These are phyloP conservation scores for Melopsittacus undulatus DNA, from an alignment of 2,797 vertebrate genomes.

Conservation along the genomic window DNA sequence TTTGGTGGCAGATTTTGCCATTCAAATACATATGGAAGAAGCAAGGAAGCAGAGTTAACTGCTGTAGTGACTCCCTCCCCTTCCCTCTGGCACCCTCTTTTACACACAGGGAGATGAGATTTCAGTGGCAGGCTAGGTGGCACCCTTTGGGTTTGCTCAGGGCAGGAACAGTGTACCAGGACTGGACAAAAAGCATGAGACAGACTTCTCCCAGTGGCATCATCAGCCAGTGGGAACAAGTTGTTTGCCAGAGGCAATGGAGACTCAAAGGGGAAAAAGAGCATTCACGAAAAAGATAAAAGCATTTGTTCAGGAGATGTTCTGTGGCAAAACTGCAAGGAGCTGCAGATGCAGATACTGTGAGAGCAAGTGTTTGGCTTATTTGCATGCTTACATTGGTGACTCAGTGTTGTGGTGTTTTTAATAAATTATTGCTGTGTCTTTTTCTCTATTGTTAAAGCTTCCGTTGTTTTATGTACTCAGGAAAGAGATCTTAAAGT, in stretches of 20 bases:
- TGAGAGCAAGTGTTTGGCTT: background rate
- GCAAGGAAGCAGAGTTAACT: background rate
- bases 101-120: background rate
- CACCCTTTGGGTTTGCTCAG: background rate
- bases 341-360: background rate
- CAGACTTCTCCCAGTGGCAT: background rate
- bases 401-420: background rate
- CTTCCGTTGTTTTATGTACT: constrained; percentile 7
- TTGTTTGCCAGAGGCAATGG: background rate
- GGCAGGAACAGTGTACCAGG: background rate
- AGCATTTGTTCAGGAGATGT: background rate
- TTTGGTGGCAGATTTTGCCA: background rate
- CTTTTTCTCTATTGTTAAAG: constrained; percentile 24
- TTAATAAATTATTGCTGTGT: background rate
- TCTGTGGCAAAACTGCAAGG: background rate
- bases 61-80: background rate
- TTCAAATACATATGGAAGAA: background rate
- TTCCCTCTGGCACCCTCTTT: background rate
- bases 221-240: background rate
- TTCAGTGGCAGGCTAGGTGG: background rate
- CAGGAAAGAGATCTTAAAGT: constrained; percentile 9
- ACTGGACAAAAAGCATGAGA: background rate
- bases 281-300: background rate
- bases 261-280: background rate
- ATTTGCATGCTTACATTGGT: background rate